Percentiles rank a stretch among this genome's conserved stretches.
Evolutionary conservation across 92 coral and sea anemone genomes (phyloP).

Genomic region (Phymanthus crucifer): DNA sequence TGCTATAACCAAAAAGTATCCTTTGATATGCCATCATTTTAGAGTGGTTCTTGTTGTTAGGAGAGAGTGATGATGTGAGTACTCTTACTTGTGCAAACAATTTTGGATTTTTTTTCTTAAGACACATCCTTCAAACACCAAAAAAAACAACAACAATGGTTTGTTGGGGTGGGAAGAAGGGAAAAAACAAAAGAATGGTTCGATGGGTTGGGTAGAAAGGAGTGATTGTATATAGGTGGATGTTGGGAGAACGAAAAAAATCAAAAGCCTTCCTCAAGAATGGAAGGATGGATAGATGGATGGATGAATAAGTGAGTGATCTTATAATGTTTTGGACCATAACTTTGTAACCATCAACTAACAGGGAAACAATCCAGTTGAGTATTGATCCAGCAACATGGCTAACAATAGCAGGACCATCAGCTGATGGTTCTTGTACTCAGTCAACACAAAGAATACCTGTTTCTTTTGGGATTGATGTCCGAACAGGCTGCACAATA

Average conservation of each 20-base stretch:
- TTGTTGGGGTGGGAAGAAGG: too few species aligned
- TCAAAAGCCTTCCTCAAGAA: too few species aligned
- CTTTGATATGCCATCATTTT: slow-evolving; percentile 17
- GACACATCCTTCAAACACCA: too few species aligned
- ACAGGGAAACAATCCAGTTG: slow-evolving; percentile 78
- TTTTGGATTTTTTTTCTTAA: too few species aligned
- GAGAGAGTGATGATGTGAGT: too few species aligned
- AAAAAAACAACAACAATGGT: too few species aligned
- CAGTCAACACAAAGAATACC: slow-evolving; percentile 68
- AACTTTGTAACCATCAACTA: slow-evolving; percentile 10
- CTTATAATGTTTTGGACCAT: neutral
- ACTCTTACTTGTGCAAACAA: too few species aligned
- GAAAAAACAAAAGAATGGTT: too few species aligned
- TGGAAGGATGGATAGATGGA: too few species aligned
- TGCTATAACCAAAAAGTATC: slow-evolving; percentile 66
- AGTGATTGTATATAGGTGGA: too few species aligned
- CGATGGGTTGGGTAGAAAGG: too few species aligned
- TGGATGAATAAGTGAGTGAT: neutral
- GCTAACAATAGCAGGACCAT: slow-evolving; percentile 81
- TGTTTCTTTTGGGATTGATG: slow-evolving; percentile 78
- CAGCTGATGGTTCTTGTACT: slow-evolving; percentile 71
- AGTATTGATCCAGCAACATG: slow-evolving; percentile 75
- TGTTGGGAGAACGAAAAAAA: too few species aligned
- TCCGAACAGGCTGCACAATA: slow-evolving; percentile 92
- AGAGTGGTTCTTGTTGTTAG: neutral